These are phyloP conservation scores for Laticauda colubrina DNA, from an alignment of 2,113 vertebrate species.

Conservation along the genomic window DNA sequence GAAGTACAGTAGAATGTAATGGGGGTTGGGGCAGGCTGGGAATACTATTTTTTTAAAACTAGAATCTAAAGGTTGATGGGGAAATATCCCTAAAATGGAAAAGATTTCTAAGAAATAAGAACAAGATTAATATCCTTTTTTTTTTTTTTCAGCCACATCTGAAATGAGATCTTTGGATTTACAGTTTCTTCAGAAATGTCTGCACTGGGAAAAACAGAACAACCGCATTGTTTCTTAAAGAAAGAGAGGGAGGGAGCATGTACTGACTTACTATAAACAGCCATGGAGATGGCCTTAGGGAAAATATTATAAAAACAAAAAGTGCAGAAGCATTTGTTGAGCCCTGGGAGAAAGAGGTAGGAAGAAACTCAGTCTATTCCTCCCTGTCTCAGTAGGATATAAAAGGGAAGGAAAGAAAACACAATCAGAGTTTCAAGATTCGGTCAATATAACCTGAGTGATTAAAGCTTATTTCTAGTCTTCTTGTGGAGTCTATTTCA, in stretches of 20 bases:
- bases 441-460: background rate
- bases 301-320: background rate
- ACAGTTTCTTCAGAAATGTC: background rate
- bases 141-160: background rate
- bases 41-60: background rate
- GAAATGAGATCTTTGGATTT: background rate
- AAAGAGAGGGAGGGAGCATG: background rate
- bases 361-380: background rate
- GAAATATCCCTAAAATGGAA: background rate
- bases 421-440: background rate
- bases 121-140: conserved; percentile 2
- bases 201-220: conserved; percentile 1
- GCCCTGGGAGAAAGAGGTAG: background rate
- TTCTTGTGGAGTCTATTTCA: background rate
- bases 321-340: background rate
- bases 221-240: background rate
- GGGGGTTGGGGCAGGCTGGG: background rate
- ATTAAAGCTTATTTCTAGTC: background rate
- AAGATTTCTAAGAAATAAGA: conserved; percentile 12
- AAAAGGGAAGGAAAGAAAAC: background rate
- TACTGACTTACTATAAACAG: background rate
- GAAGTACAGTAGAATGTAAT: background rate
- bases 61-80: background rate
- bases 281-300: background rate
- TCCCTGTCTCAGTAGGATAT: background rate